Evolutionary conservation across 1,140 invertebrate genomes (phyloP).

Genomic region (Caenorhabditis latens): DNA sequence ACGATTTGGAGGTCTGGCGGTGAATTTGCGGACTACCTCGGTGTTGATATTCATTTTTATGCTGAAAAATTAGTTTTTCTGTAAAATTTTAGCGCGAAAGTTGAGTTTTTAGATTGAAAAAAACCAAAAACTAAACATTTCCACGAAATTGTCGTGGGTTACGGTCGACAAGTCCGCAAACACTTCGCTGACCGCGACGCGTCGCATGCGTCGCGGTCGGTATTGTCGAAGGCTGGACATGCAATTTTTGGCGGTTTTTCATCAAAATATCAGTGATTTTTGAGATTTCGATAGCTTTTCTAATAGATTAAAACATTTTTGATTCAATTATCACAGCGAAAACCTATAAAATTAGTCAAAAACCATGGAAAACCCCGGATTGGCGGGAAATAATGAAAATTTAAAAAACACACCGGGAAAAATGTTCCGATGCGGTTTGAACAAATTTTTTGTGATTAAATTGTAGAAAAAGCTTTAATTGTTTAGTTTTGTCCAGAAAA

Average conservation of each 20-base stretch:
- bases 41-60: slow-evolving; percentile 6
- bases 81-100: not conserved
- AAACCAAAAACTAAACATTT: not conserved
- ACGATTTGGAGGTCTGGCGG: not conserved
- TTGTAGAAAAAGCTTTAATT: not conserved
- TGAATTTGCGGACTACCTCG: not conserved
- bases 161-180: slow-evolving; percentile 28
- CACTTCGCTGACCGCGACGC: not conserved
- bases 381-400: not conserved
- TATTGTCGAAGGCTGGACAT: not conserved
- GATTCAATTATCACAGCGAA: not conserved
- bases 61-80: not conserved
- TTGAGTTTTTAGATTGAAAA: not conserved
- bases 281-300: not conserved
- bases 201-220: not conserved
- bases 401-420: not conserved
- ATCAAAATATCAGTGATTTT: not conserved
- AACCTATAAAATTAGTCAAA: no score
- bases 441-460: not conserved
- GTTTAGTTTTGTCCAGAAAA: not conserved
- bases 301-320: not conserved
- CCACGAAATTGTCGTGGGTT: not conserved
- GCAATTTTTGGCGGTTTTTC: not conserved
- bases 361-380: not conserved
- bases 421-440: not conserved